These are phyloP conservation scores for Adelges cooleyi DNA, from an alignment of 1,140 invertebrate species.

Conservation along the genomic window DNA sequence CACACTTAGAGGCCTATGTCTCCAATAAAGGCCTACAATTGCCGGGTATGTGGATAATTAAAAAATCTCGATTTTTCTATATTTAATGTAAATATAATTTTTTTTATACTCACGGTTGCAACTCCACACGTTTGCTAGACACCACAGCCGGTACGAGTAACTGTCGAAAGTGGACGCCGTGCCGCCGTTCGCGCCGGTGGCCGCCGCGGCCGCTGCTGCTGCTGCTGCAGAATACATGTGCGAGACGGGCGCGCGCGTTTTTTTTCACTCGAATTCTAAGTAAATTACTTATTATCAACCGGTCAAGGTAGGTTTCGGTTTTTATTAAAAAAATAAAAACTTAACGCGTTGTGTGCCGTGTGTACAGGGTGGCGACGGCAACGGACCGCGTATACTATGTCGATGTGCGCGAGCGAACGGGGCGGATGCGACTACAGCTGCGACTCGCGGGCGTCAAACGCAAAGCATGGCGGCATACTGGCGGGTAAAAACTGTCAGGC, in stretches of 20 bases:
- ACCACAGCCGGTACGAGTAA: conserved; percentile 57
- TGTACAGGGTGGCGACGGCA: neutral
- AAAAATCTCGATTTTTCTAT: no score
- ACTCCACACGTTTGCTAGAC: conserved; percentile 56
- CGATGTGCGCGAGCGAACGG: conserved; percentile 35
- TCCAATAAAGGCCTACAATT: no score
- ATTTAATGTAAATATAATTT: no score
- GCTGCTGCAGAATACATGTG: conserved; percentile 14
- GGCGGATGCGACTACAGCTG: conserved; percentile 53
- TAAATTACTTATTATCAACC: no score
- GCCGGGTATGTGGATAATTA: no score
- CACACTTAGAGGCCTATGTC: no score
- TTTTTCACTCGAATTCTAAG: no score
- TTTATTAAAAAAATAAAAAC: no score
- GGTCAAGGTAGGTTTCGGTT: no score
- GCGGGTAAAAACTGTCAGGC: conserved; percentile 12
- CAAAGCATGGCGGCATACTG: conserved; percentile 24
- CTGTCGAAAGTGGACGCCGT: conserved; percentile 48
- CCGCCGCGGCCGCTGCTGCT: conserved; percentile 7
- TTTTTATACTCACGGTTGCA: conserved; percentile 48
- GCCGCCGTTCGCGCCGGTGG: conserved; percentile 14
- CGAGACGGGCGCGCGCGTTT: conserved; percentile 44
- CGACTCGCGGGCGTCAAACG: conserved; percentile 36
- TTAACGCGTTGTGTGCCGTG: no score
- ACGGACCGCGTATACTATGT: neutral